Base-by-base conservation (phyloP, 2,797 vertebrate species). In the Galagoides demidoff region DNA sequence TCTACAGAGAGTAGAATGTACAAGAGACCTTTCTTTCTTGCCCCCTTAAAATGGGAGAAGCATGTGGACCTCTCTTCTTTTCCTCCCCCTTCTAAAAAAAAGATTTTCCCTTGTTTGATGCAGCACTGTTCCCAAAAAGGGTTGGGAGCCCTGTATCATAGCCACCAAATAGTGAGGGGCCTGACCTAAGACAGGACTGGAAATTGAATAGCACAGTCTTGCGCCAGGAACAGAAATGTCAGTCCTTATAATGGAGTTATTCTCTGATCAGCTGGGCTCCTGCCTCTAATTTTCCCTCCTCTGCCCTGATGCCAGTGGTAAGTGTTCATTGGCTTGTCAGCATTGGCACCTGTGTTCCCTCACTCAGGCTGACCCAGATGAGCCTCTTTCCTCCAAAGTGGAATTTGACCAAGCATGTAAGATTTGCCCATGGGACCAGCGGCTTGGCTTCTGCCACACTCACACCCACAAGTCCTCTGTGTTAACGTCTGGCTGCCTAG, bases 71-170 rank as follows among this genome's bases (percentile, higher is more conserved):
- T 73, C 77, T 90, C 68, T 57, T 66, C 73, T 71, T 83, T 92
- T 82, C 77, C 78, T 95, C 76, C 34, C 85, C 81, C 61, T 87
- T n/a, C 45, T 95, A 82, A 74, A 88, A 90, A 95, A 94, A 95
- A 91, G 74, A 82, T 74, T 64, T 85, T 92, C 83, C 74, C 49
- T 94, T 90, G 77, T 63, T 88, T 90, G 84, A 45, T 74, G 23
- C 81, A 83, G 71, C 66, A 23, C n/a, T 39, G 23, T 84, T 87
- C 71, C 49, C n/a, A 59, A 39, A 89, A 81, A 89, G 27, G 66
- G 71, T 70, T 25, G 45, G 63, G 43, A 45, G 34, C 70, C 71
- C 49, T 89, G 34, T 9, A 49, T 90, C 83, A 29, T 20, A 63
- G 45, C 85, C 59, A 74, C 71, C 45, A 77, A 22, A 34, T 76